Base-by-base conservation (phyloP, 1,140 invertebrate genomes). In the Diachasma alloeum region DNA sequence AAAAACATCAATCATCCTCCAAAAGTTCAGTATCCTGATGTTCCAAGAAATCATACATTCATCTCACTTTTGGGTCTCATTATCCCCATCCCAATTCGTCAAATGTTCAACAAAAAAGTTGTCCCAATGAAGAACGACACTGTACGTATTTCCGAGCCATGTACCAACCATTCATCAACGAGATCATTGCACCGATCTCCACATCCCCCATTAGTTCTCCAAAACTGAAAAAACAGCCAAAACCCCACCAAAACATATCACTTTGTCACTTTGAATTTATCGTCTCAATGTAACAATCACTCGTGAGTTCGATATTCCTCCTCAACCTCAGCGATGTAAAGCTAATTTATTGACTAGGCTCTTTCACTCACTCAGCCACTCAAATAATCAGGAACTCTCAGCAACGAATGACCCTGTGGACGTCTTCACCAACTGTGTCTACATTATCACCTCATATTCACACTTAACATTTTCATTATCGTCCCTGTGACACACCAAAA, bases 321-420 rank as follows among this genome's bases (percentile, higher is more conserved):
- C 76, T 77, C 79, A 83, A 83, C 79, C 84, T 82, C 79, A 80
- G 82, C 84, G 83, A 87, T 87, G 80, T 89, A 89, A 88, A 89
- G 88, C 88, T 89, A 88, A 86, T 71, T 78, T 89, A 89, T 89
- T 89, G 87, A 89, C 88, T 89, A 89, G 87, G 86, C 88, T 85
- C 84, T 36, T 72, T 67, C 22, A 74, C 56, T 63, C 36, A 76
- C 56, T 39, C 66, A 68, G n/a, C 8, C 26, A 68, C 31, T 68
- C 9, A 0, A 36, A n/a, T 37, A 19, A 68, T 68, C 31, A 68
- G 8, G 59, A n/a, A 63, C 59, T 15, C 19, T 63, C 59, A 63
- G 24, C 19, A 26, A 26, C 17, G 48, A 53, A 53, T 53, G 24
- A 63, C 59, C 59, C 59, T 63, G 59, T 63, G 59, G 59, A 63